Evolutionary conservation across 2,113 vertebrate genomes (phyloP).

Genomic region (Corythaeola cristata): DNA sequence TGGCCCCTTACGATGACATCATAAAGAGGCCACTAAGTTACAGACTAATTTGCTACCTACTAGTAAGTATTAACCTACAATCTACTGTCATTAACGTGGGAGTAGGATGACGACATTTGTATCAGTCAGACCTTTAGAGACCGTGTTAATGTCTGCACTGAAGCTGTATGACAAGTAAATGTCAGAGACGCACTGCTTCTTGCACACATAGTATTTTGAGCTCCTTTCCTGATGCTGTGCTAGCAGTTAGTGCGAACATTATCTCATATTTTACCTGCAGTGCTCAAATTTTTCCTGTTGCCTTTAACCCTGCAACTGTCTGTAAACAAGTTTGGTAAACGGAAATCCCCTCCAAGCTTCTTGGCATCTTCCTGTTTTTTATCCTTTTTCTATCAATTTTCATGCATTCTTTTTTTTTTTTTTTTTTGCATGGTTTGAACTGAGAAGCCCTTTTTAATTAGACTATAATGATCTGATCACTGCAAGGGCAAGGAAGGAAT

Average conservation of each 20-base stretch:
- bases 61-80: not conserved
- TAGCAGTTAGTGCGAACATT: not conserved
- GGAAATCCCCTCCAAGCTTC: constrained; percentile 44
- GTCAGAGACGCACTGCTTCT: not conserved
- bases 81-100: not conserved
- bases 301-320: not conserved
- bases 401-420: constrained; percentile 65
- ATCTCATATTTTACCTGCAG: not conserved
- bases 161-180: not conserved
- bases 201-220: not conserved
- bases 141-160: not conserved
- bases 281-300: not conserved
- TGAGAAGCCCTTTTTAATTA: constrained; percentile 40
- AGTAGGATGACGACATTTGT: not conserved
- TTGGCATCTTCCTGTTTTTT: constrained; percentile 36
- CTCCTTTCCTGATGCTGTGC: not conserved
- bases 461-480: constrained; percentile 25
- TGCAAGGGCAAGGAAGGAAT: not conserved
- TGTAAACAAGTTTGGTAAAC: not conserved
- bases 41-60: not conserved
- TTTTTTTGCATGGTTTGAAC: constrained; percentile 29
- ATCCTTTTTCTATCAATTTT: constrained; percentile 52
- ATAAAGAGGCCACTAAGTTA: not conserved
- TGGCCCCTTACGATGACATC: not conserved
- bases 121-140: not conserved